Conservation (phyloP, 2,113 vertebrate genomes). For the Mesocricetus auratus region DNA sequence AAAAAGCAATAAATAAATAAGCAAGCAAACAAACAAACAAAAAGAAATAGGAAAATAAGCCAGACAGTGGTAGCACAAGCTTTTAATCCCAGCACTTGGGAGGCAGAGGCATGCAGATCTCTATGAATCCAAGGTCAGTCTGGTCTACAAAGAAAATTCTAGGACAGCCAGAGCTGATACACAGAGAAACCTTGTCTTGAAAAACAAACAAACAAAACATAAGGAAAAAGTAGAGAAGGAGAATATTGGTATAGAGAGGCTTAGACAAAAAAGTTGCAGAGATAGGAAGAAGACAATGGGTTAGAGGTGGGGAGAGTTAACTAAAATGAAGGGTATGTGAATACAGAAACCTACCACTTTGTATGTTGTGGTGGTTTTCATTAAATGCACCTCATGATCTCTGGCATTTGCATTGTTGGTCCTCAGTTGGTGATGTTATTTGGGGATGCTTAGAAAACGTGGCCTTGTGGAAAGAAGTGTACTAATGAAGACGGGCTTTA, state of each 20-base stretch:
- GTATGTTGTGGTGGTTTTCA: background rate
- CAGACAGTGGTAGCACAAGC: accelerated
- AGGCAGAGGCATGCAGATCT: background rate
- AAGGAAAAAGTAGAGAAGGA: background rate
- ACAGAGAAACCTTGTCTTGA: background rate
- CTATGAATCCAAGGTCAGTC: background rate
- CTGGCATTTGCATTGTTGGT: background rate
- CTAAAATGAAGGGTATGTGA: background rate
- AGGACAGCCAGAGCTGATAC: background rate
- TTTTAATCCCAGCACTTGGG: background rate
- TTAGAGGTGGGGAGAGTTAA: background rate
- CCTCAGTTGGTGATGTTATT: background rate
- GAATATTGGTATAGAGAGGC: background rate
- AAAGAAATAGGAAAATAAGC: background rate
- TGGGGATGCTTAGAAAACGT: background rate
- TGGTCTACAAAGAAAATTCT: background rate
- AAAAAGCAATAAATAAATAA: too few relatives aligned
- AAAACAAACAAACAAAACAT: background rate
- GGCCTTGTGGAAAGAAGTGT: background rate
- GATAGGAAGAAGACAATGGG: background rate
- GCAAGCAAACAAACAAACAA: too few relatives aligned
- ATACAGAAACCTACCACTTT: background rate
- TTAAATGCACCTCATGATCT: background rate
- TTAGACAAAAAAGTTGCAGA: background rate
- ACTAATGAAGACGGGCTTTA: background rate